Evolutionary conservation across 30 jellyfish, hydroid and myxozoan species (phyloP), one percentile per base, ranked within the genome.

Genomic region (Sanderia malayensis): DNA sequence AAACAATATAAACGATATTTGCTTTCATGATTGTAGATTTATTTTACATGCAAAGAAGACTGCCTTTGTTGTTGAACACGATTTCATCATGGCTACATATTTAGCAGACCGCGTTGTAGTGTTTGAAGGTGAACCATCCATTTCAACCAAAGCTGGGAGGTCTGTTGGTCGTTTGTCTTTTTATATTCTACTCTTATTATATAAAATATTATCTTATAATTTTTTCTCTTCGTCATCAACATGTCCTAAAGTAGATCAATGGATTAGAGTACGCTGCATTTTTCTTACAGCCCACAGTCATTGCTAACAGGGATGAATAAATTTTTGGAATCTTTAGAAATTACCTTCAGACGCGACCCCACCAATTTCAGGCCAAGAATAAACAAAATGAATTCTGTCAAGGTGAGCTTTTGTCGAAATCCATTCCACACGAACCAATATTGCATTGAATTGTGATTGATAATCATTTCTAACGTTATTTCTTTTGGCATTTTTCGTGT

Each of bases 31-130:
- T 58, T 20, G 11, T 31, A 92, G 98, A 71, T 93, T 93, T 58
- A 93, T 93, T 49, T 70, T 93, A 62, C 99, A 93, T 68, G 95
- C 96, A 17, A 93, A 93, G 86, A 93, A 93, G 81, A 93, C 99
- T 21, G 99, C 95, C 20, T 93, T 93, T 70, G 92, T 93, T 46
- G 99, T 93, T 13, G 99, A 93, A 91, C 99, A 93, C 94, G 99
- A 93, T 86, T 93, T 93, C 94, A 93, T 93, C 47, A 93, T 93
- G 99, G 99, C 99, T 11, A 86, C 99, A 1, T 93, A 93, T 66
- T 47, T 93, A 41, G 99, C 99, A 2, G 99, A 93, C 59, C 92
- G 96, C 26, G 99, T 93, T 17, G 87, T 93, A 23, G 99, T 93
- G 11, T 93, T 93, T 46, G 99, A 85, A 67, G 99, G 99, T 18